Percentiles rank a stretch among this genome's conserved stretches.
phyloP scores from a whole-genome alignment of 2,888 invertebrate species.

The Limnephilus auricula region DNA sequence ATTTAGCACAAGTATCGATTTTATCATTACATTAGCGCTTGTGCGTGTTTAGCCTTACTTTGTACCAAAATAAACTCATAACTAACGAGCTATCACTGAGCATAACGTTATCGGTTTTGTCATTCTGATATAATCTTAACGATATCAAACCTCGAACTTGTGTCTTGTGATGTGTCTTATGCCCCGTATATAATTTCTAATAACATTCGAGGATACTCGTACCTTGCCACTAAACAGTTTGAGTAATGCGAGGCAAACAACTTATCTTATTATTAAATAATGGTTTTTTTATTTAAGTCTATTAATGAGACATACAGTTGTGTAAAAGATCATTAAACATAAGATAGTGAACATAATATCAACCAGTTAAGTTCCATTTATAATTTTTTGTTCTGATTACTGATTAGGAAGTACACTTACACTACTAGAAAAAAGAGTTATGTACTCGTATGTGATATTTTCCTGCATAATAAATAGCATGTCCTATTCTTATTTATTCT shows the following conservation, averaged over 20 bases:
- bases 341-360: too few species aligned
- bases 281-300: too few species aligned
- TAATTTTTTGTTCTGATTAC: too few species aligned
- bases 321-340: too few species aligned
- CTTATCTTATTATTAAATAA: neutral
- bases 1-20: neutral
- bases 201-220: neutral
- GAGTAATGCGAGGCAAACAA: neutral
- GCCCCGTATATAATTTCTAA: neutral
- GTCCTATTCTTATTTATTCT: too few species aligned
- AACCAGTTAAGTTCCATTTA: too few species aligned
- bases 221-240: neutral
- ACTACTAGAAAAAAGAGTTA: too few species aligned
- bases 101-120: neutral
- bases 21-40: neutral
- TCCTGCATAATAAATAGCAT: too few species aligned
- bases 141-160: neutral
- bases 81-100: constrained; percentile 19
- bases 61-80: neutral
- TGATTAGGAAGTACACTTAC: too few species aligned
- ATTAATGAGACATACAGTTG: too few species aligned
- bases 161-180: constrained; percentile 5
- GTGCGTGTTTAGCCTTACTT: neutral
- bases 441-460: too few species aligned
- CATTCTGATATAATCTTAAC: constrained; percentile 10